Conservation (phyloP, 2,888 invertebrate species). For the Baccha elongata region DNA sequence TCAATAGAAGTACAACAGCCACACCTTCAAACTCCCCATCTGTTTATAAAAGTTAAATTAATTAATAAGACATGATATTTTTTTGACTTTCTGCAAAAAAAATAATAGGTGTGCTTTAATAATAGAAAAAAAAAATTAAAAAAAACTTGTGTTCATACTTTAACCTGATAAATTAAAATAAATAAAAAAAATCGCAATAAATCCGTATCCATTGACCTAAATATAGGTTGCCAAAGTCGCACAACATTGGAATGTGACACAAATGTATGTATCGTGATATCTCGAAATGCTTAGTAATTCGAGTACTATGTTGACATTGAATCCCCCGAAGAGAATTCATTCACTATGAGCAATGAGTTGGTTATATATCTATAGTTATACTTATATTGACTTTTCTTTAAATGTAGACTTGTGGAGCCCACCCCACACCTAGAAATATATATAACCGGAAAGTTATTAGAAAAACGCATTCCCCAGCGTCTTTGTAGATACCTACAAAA, state of each 20-base stretch:
- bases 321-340: slow-evolving; percentile 19
- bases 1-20: too few species aligned
- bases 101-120: too few species aligned
- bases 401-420: background rate
- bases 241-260: slow-evolving; percentile 25
- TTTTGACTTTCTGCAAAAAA: too few species aligned
- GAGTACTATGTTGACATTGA: slow-evolving; percentile 37
- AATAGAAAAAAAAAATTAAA: background rate
- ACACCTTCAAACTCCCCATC: slow-evolving; percentile 6
- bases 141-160: too few species aligned
- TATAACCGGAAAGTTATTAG: slow-evolving; percentile 52
- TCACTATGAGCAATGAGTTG: background rate
- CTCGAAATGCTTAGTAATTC: slow-evolving; percentile 54
- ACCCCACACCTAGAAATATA: slow-evolving; percentile 37
- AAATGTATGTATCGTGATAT: slow-evolving; percentile 38
- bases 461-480: slow-evolving; percentile 53
- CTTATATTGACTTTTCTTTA: background rate
- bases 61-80: background rate
- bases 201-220: slow-evolving; percentile 28
- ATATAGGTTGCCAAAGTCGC: slow-evolving; percentile 14
- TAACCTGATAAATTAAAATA: background rate
- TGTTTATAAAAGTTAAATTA: slow-evolving; percentile 1
- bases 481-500: slow-evolving; percentile 16
- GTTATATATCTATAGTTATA: too few species aligned
- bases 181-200: background rate